Conservation (phyloP, 2,888 invertebrate genomes). For the Silvanus unidentatus region DNA sequence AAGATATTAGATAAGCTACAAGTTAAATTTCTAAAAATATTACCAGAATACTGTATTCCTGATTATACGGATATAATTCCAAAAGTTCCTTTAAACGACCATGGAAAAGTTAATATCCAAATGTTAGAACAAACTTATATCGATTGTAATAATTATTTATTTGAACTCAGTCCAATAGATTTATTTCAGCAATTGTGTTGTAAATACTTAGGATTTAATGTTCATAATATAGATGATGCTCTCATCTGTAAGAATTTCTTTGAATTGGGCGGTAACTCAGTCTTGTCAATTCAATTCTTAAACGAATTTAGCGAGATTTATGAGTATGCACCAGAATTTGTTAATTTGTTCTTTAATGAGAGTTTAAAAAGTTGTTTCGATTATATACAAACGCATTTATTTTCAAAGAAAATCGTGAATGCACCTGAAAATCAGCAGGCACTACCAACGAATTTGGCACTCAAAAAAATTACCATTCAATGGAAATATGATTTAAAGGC, state of each 20-base stretch:
- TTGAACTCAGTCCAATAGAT: too few relatives aligned
- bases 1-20: constrained; percentile 34
- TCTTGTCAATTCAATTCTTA: constrained; percentile 59
- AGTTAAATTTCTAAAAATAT: constrained; percentile 32
- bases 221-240: background rate
- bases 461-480: constrained; percentile 30
- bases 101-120: constrained; percentile 70
- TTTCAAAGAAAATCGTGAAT: constrained; percentile 19
- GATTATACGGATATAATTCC: constrained; percentile 58
- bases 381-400: constrained; percentile 30
- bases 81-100: constrained; percentile 55
- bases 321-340: constrained; percentile 48
- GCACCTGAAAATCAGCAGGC: too few relatives aligned
- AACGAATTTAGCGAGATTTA: constrained; percentile 49
- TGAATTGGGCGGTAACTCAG: constrained; percentile 65
- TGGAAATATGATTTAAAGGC: constrained; percentile 64
- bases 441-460: too few relatives aligned
- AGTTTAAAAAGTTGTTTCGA: constrained; percentile 41
- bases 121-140: constrained; percentile 47
- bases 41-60: constrained; percentile 48
- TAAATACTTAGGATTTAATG: constrained; percentile 14
- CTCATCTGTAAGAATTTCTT: constrained; percentile 54
- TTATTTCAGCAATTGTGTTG: too few relatives aligned
- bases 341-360: constrained; percentile 51
- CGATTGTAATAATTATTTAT: background rate